Evolutionary conservation across 2,888 invertebrate genomes (phyloP), one percentile per base, ranked within the genome.

Genomic region (Sabatieria punctata): DNA sequence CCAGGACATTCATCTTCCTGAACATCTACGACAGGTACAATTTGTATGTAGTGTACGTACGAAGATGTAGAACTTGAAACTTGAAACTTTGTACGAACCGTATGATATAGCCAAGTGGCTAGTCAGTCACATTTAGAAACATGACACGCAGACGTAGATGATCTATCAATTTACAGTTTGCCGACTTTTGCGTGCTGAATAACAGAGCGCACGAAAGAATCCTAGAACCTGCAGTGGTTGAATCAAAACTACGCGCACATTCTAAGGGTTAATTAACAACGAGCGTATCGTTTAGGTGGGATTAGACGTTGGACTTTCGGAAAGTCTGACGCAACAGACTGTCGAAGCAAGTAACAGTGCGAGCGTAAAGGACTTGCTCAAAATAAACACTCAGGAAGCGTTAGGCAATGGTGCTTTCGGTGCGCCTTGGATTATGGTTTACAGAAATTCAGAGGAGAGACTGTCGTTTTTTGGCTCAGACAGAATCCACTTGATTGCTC

Each of bases 401-500:
- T 8, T 50, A 21, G 51, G n/a, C n/a, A 30, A 36, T 13, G 27
- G 52, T 49, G 55, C 53, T 15, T 58, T 57, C 40, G 58, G 58
- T n/a, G 57, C 57, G 18, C 58, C 58, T 4, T 58, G 58, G 58
- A 57, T 55, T 30, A 48, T 52, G 8, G 50, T 58, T 18, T 33
- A 47, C 26, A 49, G 45, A 8, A 13, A 45, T 1, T 51, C 54
- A 21, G 53, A 53, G 8, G 37, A 45, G 13, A 51, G 44, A 4
- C 50, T 55, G 21, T 24, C 45, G n/a, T 56, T 58, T 49, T 58
- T 57, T 47, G 58, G 58, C 18, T 55, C 54, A 22, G 57, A 58
- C 47, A 51, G 57, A 26, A 48, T 58, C 21, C 54, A 52, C 33
- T 24, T 57, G 19, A 57, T 58, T 30, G 57, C 53, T 19, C 43